These are phyloP conservation scores for Phoxinus dragarum DNA, from an alignment of 2,797 vertebrate genomes.

Conservation along the genomic window DNA sequence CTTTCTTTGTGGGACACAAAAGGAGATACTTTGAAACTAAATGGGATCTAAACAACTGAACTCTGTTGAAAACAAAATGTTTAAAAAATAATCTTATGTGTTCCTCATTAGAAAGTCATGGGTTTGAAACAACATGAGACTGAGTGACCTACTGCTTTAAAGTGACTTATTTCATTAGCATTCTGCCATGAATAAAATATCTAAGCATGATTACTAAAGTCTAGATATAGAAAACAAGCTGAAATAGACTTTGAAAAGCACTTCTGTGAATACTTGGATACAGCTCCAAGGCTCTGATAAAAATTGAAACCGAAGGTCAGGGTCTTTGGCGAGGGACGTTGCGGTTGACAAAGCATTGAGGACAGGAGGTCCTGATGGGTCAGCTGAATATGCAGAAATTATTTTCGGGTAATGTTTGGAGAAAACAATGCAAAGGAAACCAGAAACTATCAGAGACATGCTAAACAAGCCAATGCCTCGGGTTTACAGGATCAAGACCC, in stretches of 20 bases:
- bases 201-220: background rate
- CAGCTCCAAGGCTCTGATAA: background rate
- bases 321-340: slow-evolving; percentile 12
- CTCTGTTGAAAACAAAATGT: background rate
- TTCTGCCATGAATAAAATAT: background rate
- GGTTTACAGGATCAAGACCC: slow-evolving; percentile 5
- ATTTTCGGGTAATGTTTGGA: slow-evolving; percentile 30
- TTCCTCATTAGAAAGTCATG: background rate
- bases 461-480: background rate
- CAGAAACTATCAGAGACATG: slow-evolving; percentile 7
- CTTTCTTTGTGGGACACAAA: background rate
- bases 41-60: background rate
- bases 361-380: slow-evolving; percentile 4
- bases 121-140: background rate
- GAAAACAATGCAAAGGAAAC: slow-evolving; percentile 11
- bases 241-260: slow-evolving; percentile 2
- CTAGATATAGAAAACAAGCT: background rate
- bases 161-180: background rate
- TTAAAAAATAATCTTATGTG: background rate
- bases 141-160: background rate
- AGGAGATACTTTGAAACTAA: background rate
- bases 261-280: slow-evolving; percentile 12
- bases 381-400: slow-evolving; percentile 38
- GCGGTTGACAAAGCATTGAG: background rate
- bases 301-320: slow-evolving; percentile 9